These are phyloP conservation scores for Nemoura dubitans DNA, from an alignment of 2,888 invertebrate genomes.

Conservation along the genomic window DNA sequence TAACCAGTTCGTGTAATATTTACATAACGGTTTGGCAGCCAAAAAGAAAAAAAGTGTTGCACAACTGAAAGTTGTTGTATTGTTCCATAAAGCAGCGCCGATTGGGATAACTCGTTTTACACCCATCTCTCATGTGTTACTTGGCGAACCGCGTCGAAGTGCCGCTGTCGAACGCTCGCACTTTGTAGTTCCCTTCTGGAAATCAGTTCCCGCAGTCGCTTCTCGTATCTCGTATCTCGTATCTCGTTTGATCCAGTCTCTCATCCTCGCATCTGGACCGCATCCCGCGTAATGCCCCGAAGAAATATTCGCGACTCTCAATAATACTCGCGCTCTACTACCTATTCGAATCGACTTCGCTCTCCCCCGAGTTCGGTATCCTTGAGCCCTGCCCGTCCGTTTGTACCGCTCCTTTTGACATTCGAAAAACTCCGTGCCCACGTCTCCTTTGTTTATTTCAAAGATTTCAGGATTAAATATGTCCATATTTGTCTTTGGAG, in stretches of 20 bases:
- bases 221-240: no score
- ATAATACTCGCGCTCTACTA: slow-evolving; percentile 20
- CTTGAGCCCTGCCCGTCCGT: neutral
- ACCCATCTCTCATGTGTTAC: no score
- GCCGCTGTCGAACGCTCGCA: neutral
- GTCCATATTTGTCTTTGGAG: slow-evolving; percentile 36
- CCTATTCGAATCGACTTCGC: neutral
- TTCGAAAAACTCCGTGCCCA: neutral
- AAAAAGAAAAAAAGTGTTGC: neutral
- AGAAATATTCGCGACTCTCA: slow-evolving; percentile 27
- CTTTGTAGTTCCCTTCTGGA: neutral
- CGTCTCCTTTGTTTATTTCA: slow-evolving; percentile 40
- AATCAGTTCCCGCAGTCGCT: neutral
- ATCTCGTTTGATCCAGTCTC: neutral
- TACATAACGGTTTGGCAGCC: neutral
- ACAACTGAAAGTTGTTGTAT: neutral
- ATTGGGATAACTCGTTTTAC: neutral
- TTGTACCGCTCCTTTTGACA: neutral
- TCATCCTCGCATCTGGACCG: neutral
- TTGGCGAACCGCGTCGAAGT: neutral
- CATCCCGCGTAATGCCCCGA: slow-evolving; percentile 1
- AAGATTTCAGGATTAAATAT: slow-evolving; percentile 38
- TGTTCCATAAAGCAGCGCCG: neutral
- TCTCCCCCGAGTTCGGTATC: neutral
- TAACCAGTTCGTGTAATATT: neutral